Percentiles rank a stretch among this genome's conserved stretches.
phyloP scores from a whole-genome alignment of 2,888 invertebrate genomes.

The Tipula confusa region DNA sequence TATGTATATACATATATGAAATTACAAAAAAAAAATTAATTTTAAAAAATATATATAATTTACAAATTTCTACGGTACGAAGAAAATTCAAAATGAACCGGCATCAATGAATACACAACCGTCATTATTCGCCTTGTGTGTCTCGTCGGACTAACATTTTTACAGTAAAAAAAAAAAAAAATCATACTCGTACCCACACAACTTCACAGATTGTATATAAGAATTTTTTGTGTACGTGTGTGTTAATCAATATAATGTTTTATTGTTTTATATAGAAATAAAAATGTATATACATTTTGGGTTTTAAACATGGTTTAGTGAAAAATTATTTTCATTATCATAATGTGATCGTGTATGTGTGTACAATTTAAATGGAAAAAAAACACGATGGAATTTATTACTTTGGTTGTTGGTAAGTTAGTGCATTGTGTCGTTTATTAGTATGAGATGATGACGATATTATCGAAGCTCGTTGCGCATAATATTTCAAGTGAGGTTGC shows the following conservation, averaged over 20 bases:
- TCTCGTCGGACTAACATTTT: slow-evolving; percentile 25
- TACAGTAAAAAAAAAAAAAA: slow-evolving; percentile 15
- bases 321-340: slow-evolving; percentile 16
- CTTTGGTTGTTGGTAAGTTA: neutral
- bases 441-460: too few relatives aligned
- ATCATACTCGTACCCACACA: neutral
- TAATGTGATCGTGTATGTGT: neutral
- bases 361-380: slow-evolving; percentile 4
- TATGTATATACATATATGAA: too few relatives aligned
- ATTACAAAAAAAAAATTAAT: too few relatives aligned
- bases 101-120: slow-evolving; percentile 29
- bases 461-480: neutral
- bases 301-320: neutral
- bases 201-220: neutral
- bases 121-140: slow-evolving; percentile 21
- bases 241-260: neutral
- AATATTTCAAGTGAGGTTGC: too few relatives aligned
- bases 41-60: too few relatives aligned
- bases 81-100: slow-evolving; percentile 25
- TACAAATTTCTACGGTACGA: neutral
- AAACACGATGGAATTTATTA: slow-evolving; percentile 9
- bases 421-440: neutral
- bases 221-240: neutral
- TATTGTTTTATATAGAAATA: neutral
- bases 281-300: neutral